Evolutionary conservation across 1,140 invertebrate species (phyloP), one percentile per base, ranked within the genome.

Genomic region (Anoplolepis gracilipes): DNA sequence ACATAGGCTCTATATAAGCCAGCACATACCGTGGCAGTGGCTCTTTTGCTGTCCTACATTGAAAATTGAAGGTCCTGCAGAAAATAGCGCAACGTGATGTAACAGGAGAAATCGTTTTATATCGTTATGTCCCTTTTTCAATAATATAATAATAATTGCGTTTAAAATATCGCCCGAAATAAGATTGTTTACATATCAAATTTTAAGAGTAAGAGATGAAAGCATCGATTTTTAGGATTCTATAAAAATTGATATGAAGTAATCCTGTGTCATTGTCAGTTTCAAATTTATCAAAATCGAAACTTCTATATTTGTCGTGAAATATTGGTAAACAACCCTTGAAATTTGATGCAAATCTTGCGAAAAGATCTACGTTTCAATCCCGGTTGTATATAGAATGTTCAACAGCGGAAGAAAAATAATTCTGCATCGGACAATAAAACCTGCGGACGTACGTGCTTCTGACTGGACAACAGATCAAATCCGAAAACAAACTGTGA

Each of bases 401-500:
- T 70, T 55, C 33, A 28, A 28, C 5, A 57, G 67, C 13, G 30
- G 36, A 72, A 82, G 72, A 28, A 59, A 72, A 82, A 72, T 82
- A 72, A 73, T 59, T 82, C 39, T n/a, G 36, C 53, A 39, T 1
- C 53, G 25, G 49, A 82, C 67, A 82, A 82, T 72, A 82, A 82
- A 81, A 59, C 53, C n/a, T 22, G 36, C 65, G 49, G 36, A 82
- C 59, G 78, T 73, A 73, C 67, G 78, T 82, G 67, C 65, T 82
- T 72, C 78, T 82, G 78, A 82, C 78, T 72, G 67, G 78, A 57
- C 86, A 79, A 77, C 85, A 73, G 86, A 82, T 79, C 59, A 28
- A 73, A 85, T 64, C 87, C 85, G 76, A 87, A 89, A 87, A 89
- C 87, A 88, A 88, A 88, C 84, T 70, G 79, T 70, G 69, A 62